These are phyloP conservation scores for Tamias sibiricus DNA, from an alignment of 2,113 vertebrate genomes.

Conservation along the genomic window DNA sequence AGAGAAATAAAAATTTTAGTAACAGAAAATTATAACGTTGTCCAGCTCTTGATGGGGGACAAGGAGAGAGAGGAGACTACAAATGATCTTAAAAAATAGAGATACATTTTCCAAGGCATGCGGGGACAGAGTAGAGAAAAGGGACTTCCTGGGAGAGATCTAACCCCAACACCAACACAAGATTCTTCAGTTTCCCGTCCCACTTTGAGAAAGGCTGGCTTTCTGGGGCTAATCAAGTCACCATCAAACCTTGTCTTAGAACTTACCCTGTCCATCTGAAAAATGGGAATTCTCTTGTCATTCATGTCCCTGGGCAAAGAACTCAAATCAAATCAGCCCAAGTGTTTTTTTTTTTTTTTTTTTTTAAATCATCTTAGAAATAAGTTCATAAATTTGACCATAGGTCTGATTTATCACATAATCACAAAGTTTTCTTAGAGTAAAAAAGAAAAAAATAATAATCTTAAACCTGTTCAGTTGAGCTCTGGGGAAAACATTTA, in stretches of 20 bases:
- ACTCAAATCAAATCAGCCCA: constrained; percentile 20
- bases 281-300: not conserved
- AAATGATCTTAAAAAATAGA: constrained; percentile 59
- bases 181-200: not conserved
- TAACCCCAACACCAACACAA: not conserved
- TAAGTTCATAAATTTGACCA: not conserved
- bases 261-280: not conserved
- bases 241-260: not conserved
- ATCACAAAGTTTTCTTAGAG: not conserved
- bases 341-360: not conserved
- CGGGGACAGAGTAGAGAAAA: not conserved
- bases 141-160: not conserved
- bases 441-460: not conserved
- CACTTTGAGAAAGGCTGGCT: not conserved
- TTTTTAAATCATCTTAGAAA: constrained; percentile 9
- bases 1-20: constrained; percentile 75
- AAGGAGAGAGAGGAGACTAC: constrained; percentile 71
- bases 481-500: not conserved
- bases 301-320: not conserved
- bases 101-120: constrained; percentile 40
- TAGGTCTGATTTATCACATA: constrained; percentile 5
- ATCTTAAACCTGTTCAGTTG: not conserved
- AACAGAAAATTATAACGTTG: constrained; percentile 78
- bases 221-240: not conserved
- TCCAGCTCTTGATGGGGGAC: constrained; percentile 69